Evolutionary conservation across 2,888 invertebrate species (phyloP), one percentile per base, ranked within the genome.

Genomic region (Mycogona germanica): DNA sequence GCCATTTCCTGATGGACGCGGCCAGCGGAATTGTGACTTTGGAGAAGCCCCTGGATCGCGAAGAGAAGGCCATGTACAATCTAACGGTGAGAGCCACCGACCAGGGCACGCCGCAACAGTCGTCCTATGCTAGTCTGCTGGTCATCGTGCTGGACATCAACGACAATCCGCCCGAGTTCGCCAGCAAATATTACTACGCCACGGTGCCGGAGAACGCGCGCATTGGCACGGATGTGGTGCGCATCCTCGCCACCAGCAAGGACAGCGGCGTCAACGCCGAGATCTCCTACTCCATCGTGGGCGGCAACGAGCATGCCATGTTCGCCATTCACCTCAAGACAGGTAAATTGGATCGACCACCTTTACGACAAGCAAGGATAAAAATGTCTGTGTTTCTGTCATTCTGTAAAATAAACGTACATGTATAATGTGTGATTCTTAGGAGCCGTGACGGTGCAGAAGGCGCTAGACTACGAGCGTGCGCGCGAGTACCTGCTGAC

Each of bases 111-210:
- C 89, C 91, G 1, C 77, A 80, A 62, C 73, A 82, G 58, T 78
- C 79, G 55, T 80, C 81, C 61, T 72, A 77, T 2, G 79, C 84
- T 26, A 75, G 76, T 56, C 72, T 91, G 58, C 77, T 82, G 30
- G 82, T 92, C 42, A 81, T 85, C 65, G 86, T 92, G 19, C 81
- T 87, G 67, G 93, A 95, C 70, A 87, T 92, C 59, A 93, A 75
- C 62, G 95, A 96, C 72, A 95, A 95, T 74, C 91, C 93, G 26
- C 97, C 97, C 9, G 88, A 88, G 72, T 97, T 97, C 70, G 82
- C 71, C 45, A 79, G 82, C 57, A 82, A 82, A 62, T 79, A 80
- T 60, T 95, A 93, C 70, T 78, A 77, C 61, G 82, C 84, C 21
- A 73, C 76, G 40, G 80, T 89, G 28, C 77, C 83, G 1, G 93